Evolutionary conservation across 2,113 vertebrate species (phyloP).

Genomic region (Lophochroa leadbeateri): DNA sequence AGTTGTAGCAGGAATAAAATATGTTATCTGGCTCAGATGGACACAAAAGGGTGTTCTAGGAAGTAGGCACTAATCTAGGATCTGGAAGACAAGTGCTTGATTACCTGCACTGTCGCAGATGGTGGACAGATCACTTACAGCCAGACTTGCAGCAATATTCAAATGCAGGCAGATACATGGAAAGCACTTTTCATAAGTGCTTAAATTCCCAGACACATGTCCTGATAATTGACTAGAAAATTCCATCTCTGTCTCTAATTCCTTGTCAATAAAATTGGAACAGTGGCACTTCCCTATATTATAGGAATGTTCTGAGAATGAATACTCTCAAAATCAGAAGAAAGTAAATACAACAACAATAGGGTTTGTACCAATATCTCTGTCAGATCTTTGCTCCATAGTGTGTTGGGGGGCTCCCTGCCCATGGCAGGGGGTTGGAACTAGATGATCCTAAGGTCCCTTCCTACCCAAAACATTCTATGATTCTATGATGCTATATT

Average conservation of each 20-base stretch:
- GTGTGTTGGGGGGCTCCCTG: neutral
- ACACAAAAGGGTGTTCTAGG: neutral
- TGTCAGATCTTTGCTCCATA: neutral
- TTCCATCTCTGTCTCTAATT: neutral
- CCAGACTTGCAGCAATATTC: neutral
- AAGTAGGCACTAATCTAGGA: neutral
- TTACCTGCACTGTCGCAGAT: neutral
- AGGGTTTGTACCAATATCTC: neutral
- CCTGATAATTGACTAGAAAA: neutral
- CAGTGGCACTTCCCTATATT: neutral
- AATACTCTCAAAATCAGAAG: neutral
- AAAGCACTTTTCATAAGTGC: neutral
- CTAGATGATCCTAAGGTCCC: neutral
- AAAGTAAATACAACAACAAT: neutral
- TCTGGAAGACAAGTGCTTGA: conserved; percentile 5
- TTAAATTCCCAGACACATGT: neutral
- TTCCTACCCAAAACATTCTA: neutral
- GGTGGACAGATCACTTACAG: neutral
- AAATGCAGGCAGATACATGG: neutral
- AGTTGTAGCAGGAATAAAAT: neutral
- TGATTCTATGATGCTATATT: neutral
- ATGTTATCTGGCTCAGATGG: neutral
- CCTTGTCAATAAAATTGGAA: neutral
- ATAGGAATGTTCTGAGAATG: neutral
- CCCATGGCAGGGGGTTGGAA: neutral